A percentile compares a stretch with the other conserved stretches of the same genome.
phyloP scores from a whole-genome alignment of 2,113 vertebrate species.

The Delphinapterus leucas region DNA sequence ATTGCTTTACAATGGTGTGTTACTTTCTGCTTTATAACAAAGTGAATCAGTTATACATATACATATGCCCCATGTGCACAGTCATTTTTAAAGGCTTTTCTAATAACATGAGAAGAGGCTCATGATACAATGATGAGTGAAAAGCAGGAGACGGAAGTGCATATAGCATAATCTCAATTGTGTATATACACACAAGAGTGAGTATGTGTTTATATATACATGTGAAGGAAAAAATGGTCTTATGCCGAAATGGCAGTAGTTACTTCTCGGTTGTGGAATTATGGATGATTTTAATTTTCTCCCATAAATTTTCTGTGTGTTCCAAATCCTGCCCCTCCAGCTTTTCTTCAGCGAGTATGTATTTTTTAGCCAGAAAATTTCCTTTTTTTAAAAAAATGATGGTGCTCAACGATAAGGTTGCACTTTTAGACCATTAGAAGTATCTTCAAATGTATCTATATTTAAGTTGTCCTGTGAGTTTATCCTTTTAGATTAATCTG shows the following conservation, averaged over 20 bases:
- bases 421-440: not conserved
- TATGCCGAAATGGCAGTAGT: not conserved
- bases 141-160: not conserved
- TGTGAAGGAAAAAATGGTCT: not conserved
- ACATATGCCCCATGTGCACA: not conserved
- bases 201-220: not conserved
- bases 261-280: not conserved
- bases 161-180: not conserved
- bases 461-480: not conserved
- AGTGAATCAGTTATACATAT: no score
- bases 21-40: no score
- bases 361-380: not conserved
- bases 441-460: not conserved
- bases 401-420: not conserved
- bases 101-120: not conserved
- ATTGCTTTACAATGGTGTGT: no score
- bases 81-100: slow-evolving; percentile 2
- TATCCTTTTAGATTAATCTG: slow-evolving; percentile 3
- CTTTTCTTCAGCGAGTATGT: not conserved
- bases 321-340: not conserved
- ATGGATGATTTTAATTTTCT: slow-evolving; percentile 13
- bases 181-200: not conserved
- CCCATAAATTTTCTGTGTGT: not conserved
- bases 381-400: not conserved
- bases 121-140: not conserved